Evolutionary conservation across 2,113 vertebrate species (phyloP).

Genomic region (Cyprinodon tularosa): DNA sequence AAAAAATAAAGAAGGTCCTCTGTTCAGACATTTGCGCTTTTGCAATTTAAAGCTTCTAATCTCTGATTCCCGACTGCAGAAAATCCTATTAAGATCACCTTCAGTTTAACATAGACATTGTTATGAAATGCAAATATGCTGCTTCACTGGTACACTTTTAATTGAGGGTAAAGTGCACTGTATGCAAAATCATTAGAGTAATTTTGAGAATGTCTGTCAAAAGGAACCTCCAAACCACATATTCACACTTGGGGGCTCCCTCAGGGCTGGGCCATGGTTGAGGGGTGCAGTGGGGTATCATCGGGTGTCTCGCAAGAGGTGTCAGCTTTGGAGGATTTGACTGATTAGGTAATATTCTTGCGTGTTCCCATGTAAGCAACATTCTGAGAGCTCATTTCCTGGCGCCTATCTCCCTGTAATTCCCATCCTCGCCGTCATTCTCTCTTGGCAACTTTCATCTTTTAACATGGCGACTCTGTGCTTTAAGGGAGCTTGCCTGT

Average conservation of each 20-base stretch:
- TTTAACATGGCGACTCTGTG: slow-evolving; percentile 74
- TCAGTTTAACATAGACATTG: slow-evolving; percentile 80
- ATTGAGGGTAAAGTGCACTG: slow-evolving; percentile 78
- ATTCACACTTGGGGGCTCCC: slow-evolving; percentile 77
- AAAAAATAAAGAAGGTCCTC: slow-evolving; percentile 65
- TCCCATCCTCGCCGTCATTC: slow-evolving; percentile 71
- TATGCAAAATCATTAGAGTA: slow-evolving; percentile 76
- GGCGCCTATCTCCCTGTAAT: slow-evolving; percentile 76
- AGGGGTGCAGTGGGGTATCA: slow-evolving; percentile 60
- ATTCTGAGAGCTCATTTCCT: slow-evolving; percentile 77
- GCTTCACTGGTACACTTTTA: slow-evolving; percentile 77
- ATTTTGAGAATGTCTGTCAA: slow-evolving; percentile 77
- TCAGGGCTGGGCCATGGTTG: slow-evolving; percentile 70
- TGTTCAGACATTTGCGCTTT: slow-evolving; percentile 66
- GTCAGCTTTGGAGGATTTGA: slow-evolving; percentile 83
- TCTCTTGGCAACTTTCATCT: slow-evolving; percentile 73
- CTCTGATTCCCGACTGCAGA: slow-evolving; percentile 80
- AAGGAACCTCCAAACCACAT: slow-evolving; percentile 68
- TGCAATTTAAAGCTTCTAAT: slow-evolving; percentile 81
- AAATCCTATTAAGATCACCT: slow-evolving; percentile 87
- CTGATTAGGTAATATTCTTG: slow-evolving; percentile 84
- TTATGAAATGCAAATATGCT: slow-evolving; percentile 82
- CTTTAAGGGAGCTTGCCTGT: slow-evolving; percentile 73
- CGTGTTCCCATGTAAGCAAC: slow-evolving; percentile 83
- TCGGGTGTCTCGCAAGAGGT: slow-evolving; percentile 73